These are phyloP conservation scores for Chloroclysta siterata DNA, from an alignment of 2,888 invertebrate genomes.

Conservation along the genomic window DNA sequence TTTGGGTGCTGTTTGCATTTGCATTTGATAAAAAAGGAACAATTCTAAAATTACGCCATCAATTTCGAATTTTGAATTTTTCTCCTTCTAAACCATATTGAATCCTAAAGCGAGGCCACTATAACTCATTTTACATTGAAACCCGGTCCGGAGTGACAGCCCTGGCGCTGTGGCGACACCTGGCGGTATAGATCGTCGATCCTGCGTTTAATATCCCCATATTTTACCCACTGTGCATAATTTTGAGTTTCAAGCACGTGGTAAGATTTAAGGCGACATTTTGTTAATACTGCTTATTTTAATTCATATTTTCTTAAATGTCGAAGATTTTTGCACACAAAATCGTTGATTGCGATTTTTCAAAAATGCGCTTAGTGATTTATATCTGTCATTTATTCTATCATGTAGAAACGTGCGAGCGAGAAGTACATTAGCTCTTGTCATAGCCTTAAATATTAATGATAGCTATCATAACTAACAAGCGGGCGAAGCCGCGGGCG, in stretches of 20 bases:
- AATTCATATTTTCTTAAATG: constrained; percentile 19
- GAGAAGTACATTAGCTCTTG: too few species aligned
- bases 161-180: constrained; percentile 34
- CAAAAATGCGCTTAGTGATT: too few species aligned
- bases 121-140: constrained; percentile 16
- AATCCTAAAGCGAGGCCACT: neutral
- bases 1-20: too few species aligned
- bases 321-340: neutral
- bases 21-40: too few species aligned
- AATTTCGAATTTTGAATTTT: constrained; percentile 2
- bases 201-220: constrained; percentile 43
- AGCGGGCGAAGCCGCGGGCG: too few species aligned
- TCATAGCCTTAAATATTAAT: too few species aligned
- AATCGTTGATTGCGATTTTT: too few species aligned
- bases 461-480: too few species aligned
- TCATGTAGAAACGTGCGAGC: too few species aligned
- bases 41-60: too few species aligned
- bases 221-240: constrained; percentile 47
- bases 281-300: constrained; percentile 37
- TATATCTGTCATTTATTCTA: too few species aligned
- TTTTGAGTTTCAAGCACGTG: constrained; percentile 40
- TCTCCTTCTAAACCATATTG: neutral
- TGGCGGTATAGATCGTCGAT: constrained; percentile 43
- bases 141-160: constrained; percentile 10
- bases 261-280: constrained; percentile 34